These are phyloP conservation scores for Echinarachnius parma DNA, from an alignment of 53 echinoderm and acorn worm genomes.

Conservation along the genomic window DNA sequence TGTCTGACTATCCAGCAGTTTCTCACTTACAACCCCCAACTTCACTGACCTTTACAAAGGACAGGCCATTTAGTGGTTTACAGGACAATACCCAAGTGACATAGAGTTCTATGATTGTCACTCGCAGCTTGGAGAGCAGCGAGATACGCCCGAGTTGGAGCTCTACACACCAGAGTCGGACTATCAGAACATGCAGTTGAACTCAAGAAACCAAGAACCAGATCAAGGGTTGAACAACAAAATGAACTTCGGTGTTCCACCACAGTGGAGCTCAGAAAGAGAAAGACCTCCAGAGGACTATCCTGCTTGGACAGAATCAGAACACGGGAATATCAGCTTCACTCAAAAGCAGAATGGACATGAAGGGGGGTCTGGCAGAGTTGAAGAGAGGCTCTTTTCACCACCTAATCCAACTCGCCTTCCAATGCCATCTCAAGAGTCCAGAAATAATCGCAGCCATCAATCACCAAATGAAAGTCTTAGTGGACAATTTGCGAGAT, in stretches of 20 bases:
- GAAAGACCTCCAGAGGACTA: not conserved
- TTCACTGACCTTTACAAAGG: conserved; percentile 2
- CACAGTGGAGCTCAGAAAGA: conserved; percentile 3
- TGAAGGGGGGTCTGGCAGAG: not conserved
- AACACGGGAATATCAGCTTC: conserved; percentile 15
- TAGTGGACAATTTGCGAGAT: not conserved
- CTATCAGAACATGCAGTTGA: not conserved
- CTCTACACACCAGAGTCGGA: conserved; percentile 32
- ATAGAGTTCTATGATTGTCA: conserved; percentile 64
- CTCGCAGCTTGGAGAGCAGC: conserved; percentile 46
- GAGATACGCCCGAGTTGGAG: conserved; percentile 28
- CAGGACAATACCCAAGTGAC: conserved; percentile 48
- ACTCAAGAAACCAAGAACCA: not conserved
- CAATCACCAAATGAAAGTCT: not conserved
- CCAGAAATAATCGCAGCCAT: not conserved
- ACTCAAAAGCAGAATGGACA: conserved; percentile 1
- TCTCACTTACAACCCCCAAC: conserved; percentile 17
- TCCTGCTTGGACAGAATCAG: conserved; percentile 3
- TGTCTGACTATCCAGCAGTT: not conserved
- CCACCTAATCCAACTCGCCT: conserved; percentile 22
- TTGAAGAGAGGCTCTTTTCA: not conserved
- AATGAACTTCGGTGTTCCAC: not conserved
- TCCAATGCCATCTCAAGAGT: not conserved
- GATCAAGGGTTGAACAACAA: not conserved
- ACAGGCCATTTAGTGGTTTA: not conserved